Evolutionary conservation across 2,888 invertebrate species (phyloP).

Genomic region (Asteroscopus sphinx): DNA sequence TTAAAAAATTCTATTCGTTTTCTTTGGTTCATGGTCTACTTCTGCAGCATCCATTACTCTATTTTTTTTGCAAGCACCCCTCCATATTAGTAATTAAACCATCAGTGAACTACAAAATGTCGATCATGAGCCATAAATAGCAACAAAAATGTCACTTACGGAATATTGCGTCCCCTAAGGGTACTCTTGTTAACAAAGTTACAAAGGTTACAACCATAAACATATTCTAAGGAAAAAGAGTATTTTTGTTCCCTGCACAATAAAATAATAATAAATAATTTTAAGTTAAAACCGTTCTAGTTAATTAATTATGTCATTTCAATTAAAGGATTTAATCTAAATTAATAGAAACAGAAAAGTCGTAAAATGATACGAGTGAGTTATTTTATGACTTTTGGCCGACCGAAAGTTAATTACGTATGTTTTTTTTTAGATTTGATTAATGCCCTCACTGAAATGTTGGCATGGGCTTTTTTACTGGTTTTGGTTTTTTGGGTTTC

Average conservation of each 20-base stretch:
- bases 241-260: slow-evolving; percentile 52
- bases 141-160: slow-evolving; percentile 68
- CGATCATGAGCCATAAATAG: background rate
- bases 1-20: background rate
- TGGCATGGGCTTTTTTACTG: background rate
- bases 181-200: slow-evolving; percentile 65
- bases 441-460: background rate
- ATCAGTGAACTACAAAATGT: background rate
- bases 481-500: too few relatives aligned
- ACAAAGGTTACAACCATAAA: slow-evolving; percentile 69
- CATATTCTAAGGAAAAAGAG: slow-evolving; percentile 67
- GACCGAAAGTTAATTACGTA: slow-evolving; percentile 36
- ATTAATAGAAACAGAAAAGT: slow-evolving; percentile 4
- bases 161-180: slow-evolving; percentile 54
- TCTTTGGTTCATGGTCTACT: background rate
- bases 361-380: slow-evolving; percentile 28
- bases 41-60: background rate
- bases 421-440: slow-evolving; percentile 2
- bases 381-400: slow-evolving; percentile 26
- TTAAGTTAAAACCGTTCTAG: slow-evolving; percentile 51
- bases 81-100: background rate
- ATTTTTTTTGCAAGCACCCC: background rate
- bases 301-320: slow-evolving; percentile 36
- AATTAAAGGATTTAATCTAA: slow-evolving; percentile 29
- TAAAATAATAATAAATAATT: slow-evolving; percentile 58